Evolutionary conservation across 2,888 invertebrate species (phyloP).

Genomic region (Mimachlamys varia): DNA sequence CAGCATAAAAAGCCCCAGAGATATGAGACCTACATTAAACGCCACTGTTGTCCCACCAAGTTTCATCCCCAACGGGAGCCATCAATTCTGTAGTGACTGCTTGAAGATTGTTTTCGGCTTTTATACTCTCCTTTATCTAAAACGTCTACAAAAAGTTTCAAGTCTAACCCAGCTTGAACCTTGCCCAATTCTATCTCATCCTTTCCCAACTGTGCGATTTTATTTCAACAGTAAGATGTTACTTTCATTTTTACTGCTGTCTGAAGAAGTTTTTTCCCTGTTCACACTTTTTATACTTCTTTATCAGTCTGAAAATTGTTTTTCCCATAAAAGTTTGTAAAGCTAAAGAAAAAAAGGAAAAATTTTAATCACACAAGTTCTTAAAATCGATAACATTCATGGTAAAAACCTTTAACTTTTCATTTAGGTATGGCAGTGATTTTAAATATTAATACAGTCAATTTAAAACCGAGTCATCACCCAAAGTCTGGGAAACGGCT

Average conservation of each 20-base stretch:
- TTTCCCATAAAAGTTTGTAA: no score
- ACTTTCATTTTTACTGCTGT: background rate
- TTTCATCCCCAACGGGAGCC: background rate
- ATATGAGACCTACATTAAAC: background rate
- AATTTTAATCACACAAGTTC: background rate
- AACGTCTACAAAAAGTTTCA: background rate
- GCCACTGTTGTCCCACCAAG: background rate
- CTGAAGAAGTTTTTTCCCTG: background rate
- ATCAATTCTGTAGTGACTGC: background rate
- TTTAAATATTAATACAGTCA: background rate
- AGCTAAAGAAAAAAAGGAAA: background rate
- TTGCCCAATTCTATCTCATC: background rate
- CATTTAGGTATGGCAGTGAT: background rate
- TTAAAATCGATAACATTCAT: conserved; percentile 10
- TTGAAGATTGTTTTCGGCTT: background rate
- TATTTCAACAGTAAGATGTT: background rate
- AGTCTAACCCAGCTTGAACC: background rate
- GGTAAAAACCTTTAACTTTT: conserved; percentile 6
- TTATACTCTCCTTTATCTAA: background rate
- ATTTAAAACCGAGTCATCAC: background rate
- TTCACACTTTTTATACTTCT: background rate
- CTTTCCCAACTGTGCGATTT: background rate
- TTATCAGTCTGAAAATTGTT: background rate
- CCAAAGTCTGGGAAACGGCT: background rate
- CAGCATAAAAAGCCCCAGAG: background rate